Evolutionary conservation across 37 sponge, comb jelly and placozoan genomes (phyloP).

Genomic region (Spongilla lacustris): DNA sequence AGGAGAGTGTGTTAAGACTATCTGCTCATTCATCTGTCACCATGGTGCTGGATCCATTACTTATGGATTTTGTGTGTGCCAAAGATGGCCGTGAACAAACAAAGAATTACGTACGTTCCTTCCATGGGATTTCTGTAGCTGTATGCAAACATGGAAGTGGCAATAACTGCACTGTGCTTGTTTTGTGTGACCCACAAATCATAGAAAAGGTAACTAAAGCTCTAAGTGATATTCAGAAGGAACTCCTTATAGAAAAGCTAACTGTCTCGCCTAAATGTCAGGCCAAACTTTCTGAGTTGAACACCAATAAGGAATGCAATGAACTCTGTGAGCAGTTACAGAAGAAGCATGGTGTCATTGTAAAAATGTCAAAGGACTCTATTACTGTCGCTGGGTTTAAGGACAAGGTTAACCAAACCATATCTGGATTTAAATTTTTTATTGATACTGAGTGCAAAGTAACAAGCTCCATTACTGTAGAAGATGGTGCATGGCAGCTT

Average conservation of each 20-base stretch:
- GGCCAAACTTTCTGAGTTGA: too few relatives aligned
- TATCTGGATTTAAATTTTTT: conserved; percentile 3
- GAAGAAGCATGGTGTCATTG: background rate
- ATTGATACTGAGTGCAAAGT: conserved; percentile 36
- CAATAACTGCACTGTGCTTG: background rate
- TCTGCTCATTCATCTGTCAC: background rate
- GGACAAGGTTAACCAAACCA: conserved; percentile 3
- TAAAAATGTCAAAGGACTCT: background rate
- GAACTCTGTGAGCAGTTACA: background rate
- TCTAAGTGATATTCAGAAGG: background rate
- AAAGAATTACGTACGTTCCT: background rate
- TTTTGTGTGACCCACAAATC: background rate
- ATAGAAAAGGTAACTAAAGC: background rate
- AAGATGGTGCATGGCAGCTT: conserved; percentile 43
- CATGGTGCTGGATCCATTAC: background rate
- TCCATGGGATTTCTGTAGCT: background rate
- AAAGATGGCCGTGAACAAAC: background rate
- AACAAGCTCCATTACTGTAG: background rate
- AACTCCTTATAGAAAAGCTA: background rate
- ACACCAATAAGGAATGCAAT: background rate
- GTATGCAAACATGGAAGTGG: background rate
- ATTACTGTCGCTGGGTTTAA: conserved; percentile 30
- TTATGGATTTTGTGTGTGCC: background rate
- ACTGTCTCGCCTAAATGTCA: background rate
- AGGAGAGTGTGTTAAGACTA: background rate